Evolutionary conservation across 2,797 vertebrate genomes (phyloP).

Genomic region (Tenualosa ilisha): DNA sequence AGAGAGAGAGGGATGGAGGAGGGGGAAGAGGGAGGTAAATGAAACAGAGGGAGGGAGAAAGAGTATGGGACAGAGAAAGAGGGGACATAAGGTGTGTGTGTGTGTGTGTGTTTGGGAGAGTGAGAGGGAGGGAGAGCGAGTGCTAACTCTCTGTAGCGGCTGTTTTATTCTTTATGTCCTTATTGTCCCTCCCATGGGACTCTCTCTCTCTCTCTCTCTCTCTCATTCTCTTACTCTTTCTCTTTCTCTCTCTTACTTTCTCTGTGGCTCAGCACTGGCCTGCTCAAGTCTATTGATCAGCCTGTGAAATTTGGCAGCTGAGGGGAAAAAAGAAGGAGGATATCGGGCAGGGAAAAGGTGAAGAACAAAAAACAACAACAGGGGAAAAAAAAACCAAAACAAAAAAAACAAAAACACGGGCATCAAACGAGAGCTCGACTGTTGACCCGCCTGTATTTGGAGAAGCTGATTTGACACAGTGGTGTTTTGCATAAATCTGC

Average conservation of each 20-base stretch:
- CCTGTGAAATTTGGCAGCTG: constrained; percentile 67
- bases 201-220: constrained; percentile 35
- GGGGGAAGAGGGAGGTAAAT: constrained; percentile 25
- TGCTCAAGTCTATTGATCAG: constrained; percentile 74
- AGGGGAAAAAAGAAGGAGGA: constrained; percentile 48
- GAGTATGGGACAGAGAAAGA: background rate
- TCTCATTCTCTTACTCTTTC: constrained; percentile 35
- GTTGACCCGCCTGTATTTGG: constrained; percentile 45
- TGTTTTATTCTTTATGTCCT: constrained; percentile 71
- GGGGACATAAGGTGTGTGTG: background rate
- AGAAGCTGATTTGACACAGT: constrained; percentile 1
- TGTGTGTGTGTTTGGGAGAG: background rate
- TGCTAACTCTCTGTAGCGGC: constrained; percentile 42
- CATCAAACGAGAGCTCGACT: constrained; percentile 55
- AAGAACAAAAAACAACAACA: constrained; percentile 21
- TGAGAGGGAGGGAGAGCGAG: constrained; percentile 26
- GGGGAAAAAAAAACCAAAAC: constrained; percentile 34
- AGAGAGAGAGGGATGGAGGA: constrained; percentile 28
- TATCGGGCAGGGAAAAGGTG: constrained; percentile 35
- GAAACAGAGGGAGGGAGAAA: background rate
- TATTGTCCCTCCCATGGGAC: constrained; percentile 65
- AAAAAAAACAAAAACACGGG: constrained; percentile 35
- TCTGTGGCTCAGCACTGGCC: constrained; percentile 63
- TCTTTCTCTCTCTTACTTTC: background rate
- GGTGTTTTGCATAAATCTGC: constrained; percentile 10